A percentile compares a stretch with the other conserved stretches of the same genome.
phyloP scores from a whole-genome alignment of 1,140 invertebrate species.

The Bursaphelenchus mucronatus region DNA sequence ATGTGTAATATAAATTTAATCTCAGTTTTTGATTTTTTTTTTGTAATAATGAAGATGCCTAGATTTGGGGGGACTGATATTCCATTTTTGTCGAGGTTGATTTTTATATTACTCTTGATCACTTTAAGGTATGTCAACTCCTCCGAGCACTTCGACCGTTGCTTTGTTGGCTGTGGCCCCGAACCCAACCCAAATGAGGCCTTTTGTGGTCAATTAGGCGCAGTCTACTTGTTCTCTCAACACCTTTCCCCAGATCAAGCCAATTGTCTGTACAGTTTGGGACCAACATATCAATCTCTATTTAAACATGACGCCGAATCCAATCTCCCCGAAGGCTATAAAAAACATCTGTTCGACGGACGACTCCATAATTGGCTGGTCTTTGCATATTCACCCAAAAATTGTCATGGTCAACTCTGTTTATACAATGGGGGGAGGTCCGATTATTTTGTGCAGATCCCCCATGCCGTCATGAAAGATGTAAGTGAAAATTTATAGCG shows the following conservation, averaged over 20 bases:
- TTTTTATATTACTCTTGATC: conserved; percentile 17
- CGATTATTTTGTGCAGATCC: conserved; percentile 91
- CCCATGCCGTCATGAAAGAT: conserved; percentile 95
- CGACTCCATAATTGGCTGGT: conserved; percentile 91
- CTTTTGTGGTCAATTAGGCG: conserved; percentile 98
- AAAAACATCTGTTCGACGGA: conserved; percentile 88
- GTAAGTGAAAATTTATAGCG: conserved; percentile 65
- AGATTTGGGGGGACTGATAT: no score
- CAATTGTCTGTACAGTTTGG: conserved; percentile 59
- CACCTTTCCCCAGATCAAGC: conserved; percentile 82
- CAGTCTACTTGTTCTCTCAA: conserved; percentile 94
- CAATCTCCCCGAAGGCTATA: conserved; percentile 58
- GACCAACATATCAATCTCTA: conserved; percentile 53
- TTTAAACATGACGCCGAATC: conserved; percentile 60
- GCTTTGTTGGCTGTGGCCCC: conserved; percentile 78
- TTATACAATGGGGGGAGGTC: conserved; percentile 88
- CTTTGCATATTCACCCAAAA: conserved; percentile 99
- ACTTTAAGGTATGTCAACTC: conserved; percentile 41
- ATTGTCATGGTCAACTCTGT: conserved; percentile 90
- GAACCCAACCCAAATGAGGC: conserved; percentile 67
- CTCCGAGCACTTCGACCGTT: conserved; percentile 90
- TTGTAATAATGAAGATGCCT: background rate
- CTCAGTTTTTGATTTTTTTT: no score
- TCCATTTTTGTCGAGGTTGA: background rate
- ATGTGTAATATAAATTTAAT: no score